These are phyloP conservation scores for Anas platyrhynchos DNA, from an alignment of 2,113 vertebrate species.

Conservation along the genomic window DNA sequence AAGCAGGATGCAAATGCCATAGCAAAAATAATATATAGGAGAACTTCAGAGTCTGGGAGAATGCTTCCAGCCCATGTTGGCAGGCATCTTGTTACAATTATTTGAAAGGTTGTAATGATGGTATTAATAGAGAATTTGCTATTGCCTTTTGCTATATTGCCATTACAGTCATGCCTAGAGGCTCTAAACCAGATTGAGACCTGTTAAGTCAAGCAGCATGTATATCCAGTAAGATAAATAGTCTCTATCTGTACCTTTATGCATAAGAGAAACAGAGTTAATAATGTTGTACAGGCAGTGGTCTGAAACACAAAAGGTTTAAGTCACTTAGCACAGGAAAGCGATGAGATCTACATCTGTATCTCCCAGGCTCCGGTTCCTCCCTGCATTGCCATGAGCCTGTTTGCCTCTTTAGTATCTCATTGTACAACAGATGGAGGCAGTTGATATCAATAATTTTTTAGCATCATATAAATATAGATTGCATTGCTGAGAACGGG, in stretches of 20 bases:
- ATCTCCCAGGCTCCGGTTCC: background rate
- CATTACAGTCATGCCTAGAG: background rate
- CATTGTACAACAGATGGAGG: background rate
- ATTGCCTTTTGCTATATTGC: background rate
- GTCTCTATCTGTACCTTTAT: background rate
- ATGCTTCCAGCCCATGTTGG: background rate
- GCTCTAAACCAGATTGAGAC: background rate
- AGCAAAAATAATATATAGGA: background rate
- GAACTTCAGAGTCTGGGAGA: background rate
- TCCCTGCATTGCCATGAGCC: background rate
- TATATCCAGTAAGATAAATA: background rate
- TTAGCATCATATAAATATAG: conserved; percentile 36
- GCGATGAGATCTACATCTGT: background rate
- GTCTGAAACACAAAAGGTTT: background rate
- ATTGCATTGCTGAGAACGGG: conserved; percentile 30
- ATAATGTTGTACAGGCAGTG: background rate
- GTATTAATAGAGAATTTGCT: background rate
- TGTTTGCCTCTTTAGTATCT: background rate
- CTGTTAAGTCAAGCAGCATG: background rate
- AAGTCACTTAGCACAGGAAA: background rate
- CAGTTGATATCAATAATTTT: conserved; percentile 21
- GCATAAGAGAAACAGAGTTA: background rate
- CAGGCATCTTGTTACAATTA: background rate
- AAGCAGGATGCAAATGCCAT: conserved; percentile 42
- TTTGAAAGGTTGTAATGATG: background rate